Evolutionary conservation across 2,113 vertebrate genomes (phyloP).

Genomic region (Pelecanus crispus): DNA sequence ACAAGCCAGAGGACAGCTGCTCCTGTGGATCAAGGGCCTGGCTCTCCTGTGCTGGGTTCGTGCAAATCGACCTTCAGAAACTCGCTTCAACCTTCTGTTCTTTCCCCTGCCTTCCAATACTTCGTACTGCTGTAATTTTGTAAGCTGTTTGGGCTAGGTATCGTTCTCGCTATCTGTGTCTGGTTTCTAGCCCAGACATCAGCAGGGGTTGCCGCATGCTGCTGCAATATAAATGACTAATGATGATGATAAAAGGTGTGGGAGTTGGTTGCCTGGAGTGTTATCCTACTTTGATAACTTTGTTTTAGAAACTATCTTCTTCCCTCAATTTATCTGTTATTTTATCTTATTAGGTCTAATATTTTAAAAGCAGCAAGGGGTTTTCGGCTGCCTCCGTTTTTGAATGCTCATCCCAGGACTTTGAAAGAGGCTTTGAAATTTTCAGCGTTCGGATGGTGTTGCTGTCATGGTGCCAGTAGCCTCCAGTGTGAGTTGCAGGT

Average conservation of each 20-base stretch:
- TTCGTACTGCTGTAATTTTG: background rate
- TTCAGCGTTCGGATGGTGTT: background rate
- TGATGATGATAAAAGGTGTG: conserved; percentile 57
- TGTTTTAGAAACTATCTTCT: conserved; percentile 25
- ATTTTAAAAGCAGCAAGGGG: background rate
- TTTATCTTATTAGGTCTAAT: background rate
- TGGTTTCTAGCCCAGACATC: conserved; percentile 55
- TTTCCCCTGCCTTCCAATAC: background rate
- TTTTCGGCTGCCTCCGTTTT: background rate
- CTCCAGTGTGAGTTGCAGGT: background rate
- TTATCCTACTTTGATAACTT: conserved; percentile 52
- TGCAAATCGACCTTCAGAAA: background rate
- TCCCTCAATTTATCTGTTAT: conserved; percentile 14
- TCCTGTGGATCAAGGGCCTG: background rate
- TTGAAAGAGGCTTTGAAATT: background rate
- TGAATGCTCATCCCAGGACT: background rate
- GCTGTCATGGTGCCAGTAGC: background rate
- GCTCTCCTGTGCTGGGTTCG: background rate
- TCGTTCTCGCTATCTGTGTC: background rate
- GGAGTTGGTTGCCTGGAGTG: conserved; percentile 57
- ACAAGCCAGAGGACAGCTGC: background rate
- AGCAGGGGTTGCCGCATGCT: conserved; percentile 60
- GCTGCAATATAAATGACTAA: conserved; percentile 65
- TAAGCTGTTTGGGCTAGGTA: background rate
- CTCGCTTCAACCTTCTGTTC: conserved; percentile 10